phyloP scores from a whole-genome alignment of 1,140 invertebrate genomes.

The Proctacanthus coquilletti region DNA sequence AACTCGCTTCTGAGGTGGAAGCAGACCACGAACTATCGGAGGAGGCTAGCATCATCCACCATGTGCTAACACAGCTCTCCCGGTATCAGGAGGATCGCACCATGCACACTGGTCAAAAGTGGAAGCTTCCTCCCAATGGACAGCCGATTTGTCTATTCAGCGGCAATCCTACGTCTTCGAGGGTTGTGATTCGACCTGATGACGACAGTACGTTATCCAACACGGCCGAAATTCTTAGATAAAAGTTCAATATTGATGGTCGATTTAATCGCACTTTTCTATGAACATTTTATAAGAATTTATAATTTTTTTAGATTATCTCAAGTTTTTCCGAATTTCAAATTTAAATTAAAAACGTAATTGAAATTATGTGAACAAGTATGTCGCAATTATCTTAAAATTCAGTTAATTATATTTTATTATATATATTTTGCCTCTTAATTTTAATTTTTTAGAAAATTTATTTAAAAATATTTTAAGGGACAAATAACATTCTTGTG shows the following conservation, averaged over 20 bases:
- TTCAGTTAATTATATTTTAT: too few relatives aligned
- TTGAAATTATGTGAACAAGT: too few relatives aligned
- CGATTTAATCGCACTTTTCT: not conserved
- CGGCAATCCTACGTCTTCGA: conserved; percentile 34
- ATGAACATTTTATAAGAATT: not conserved
- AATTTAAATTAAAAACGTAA: too few relatives aligned
- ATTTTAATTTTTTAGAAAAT: too few relatives aligned
- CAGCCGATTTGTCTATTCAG: conserved; percentile 49
- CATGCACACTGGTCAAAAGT: conserved; percentile 43
- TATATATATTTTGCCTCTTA: too few relatives aligned
- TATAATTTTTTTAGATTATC: not conserved
- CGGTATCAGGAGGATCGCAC: conserved; percentile 40
- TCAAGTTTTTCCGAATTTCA: not conserved
- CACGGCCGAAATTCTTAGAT: not conserved
- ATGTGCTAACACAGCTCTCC: conserved; percentile 43
- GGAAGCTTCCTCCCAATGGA: conserved; percentile 50
- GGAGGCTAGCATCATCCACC: conserved; percentile 48
- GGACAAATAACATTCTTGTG: too few relatives aligned
- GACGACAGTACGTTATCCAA: conserved; percentile 56
- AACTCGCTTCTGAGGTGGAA: conserved; percentile 52
- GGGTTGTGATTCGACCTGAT: conserved; percentile 41
- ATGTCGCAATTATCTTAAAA: too few relatives aligned
- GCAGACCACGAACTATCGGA: conserved; percentile 45
- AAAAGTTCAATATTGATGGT: not conserved
- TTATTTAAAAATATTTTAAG: too few relatives aligned